Percentiles rank a stretch among this genome's conserved stretches.
phyloP scores from a whole-genome alignment of 2,113 vertebrate species.

The Anthoscopus minutus region DNA sequence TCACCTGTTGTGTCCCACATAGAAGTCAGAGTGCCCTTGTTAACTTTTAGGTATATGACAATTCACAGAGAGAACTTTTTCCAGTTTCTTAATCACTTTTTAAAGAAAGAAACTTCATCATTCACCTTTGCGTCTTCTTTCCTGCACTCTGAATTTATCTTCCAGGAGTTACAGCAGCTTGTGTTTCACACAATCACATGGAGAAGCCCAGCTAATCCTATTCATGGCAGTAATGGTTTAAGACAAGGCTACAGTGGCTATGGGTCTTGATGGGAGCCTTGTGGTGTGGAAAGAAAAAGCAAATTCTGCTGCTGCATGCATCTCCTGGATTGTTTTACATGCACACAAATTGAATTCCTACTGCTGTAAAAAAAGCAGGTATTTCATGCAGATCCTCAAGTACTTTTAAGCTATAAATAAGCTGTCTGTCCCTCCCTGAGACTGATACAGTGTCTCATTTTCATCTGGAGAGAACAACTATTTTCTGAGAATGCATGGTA shows the following conservation, averaged over 20 bases:
- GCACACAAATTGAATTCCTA: neutral
- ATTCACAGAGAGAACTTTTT: neutral
- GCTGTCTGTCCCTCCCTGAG: neutral
- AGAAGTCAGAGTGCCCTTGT: neutral
- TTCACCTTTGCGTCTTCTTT: neutral
- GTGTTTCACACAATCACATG: neutral
- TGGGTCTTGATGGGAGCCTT: neutral
- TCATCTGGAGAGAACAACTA: slow-evolving; percentile 11
- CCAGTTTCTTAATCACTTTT: neutral
- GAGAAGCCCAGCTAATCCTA: neutral
- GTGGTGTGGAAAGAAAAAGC: neutral
- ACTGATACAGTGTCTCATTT: neutral
- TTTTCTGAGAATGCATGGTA: slow-evolving; percentile 33
- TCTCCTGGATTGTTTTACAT: neutral
- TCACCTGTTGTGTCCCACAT: neutral
- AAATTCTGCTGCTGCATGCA: neutral
- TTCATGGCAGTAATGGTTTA: neutral
- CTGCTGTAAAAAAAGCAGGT: neutral
- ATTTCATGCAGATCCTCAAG: neutral
- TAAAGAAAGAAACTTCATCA: neutral
- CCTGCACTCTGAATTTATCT: neutral
- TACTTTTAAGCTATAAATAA: neutral
- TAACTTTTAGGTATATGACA: neutral
- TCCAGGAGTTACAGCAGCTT: neutral
- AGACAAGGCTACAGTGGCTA: neutral